A percentile compares a stretch with the other conserved stretches of the same genome.
phyloP scores from a whole-genome alignment of 2,888 invertebrate genomes.

The Shargacucullia verbasci region DNA sequence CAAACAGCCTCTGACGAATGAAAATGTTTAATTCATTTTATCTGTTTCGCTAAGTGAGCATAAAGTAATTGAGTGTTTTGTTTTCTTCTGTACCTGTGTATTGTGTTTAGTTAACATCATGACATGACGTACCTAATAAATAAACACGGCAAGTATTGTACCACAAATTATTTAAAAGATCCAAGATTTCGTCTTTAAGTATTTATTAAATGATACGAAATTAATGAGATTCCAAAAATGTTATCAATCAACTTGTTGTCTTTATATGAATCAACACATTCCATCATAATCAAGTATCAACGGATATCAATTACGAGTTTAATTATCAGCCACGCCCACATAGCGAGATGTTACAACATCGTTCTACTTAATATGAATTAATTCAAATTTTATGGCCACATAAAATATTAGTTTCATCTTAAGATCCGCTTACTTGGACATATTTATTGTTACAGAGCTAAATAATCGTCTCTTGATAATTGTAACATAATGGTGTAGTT shows the following conservation, averaged over 20 bases:
- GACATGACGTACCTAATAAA: no score
- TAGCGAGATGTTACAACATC: constrained; percentile 32
- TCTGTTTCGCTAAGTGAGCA: constrained; percentile 14
- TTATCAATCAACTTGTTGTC: constrained; percentile 29
- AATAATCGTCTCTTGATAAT: constrained; percentile 21
- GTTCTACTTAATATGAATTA: constrained; percentile 46
- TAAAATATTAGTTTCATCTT: constrained; percentile 42
- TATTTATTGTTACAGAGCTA: constrained; percentile 48
- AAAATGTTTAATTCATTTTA: constrained; percentile 47
- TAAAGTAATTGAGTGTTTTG: constrained; percentile 37
- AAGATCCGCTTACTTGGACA: constrained; percentile 44
- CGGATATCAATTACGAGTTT: constrained; percentile 48
- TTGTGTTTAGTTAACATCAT: no score
- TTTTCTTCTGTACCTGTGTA: constrained; percentile 2
- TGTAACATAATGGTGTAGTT: constrained; percentile 12
- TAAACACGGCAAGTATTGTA: no score
- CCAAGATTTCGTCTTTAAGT: no score
- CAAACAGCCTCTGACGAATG: constrained; percentile 27
- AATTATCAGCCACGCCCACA: constrained; percentile 51
- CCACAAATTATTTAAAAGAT: no score
- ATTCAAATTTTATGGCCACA: constrained; percentile 48
- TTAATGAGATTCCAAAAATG: constrained; percentile 3
- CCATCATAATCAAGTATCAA: constrained; percentile 30
- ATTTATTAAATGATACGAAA: no score
- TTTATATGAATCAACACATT: constrained; percentile 40